These are phyloP conservation scores for Isotomurus palustris DNA, from an alignment of 2,888 invertebrate genomes.

Conservation along the genomic window DNA sequence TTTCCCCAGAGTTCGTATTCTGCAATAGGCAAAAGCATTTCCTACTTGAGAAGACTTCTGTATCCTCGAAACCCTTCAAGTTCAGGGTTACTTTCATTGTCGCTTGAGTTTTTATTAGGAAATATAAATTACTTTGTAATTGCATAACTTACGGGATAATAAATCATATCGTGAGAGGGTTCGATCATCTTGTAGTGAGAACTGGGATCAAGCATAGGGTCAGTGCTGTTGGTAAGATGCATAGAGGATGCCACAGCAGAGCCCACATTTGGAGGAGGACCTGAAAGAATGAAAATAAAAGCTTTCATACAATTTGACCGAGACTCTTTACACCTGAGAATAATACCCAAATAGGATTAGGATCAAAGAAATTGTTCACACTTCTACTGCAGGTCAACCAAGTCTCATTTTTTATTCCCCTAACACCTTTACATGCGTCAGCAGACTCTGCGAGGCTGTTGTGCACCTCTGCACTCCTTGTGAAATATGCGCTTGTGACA, in stretches of 20 bases:
- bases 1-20: constrained; percentile 60
- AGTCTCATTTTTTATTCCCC: constrained; percentile 2
- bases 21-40: constrained; percentile 47
- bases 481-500: too few relatives aligned
- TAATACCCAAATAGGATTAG: not conserved
- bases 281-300: constrained; percentile 49
- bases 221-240: constrained; percentile 70
- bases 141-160: constrained; percentile 71
- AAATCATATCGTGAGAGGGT: constrained; percentile 66
- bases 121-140: too few relatives aligned
- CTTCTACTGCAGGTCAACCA: constrained; percentile 2
- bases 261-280: constrained; percentile 60
- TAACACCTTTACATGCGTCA: too few relatives aligned
- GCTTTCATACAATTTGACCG: not conserved
- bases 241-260: constrained; percentile 72
- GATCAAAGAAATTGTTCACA: not conserved
- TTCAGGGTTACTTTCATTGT: too few relatives aligned
- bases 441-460: too few relatives aligned
- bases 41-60: too few relatives aligned
- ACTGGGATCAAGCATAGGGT: constrained; percentile 60
- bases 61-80: too few relatives aligned
- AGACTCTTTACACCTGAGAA: not conserved
- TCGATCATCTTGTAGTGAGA: constrained; percentile 66
- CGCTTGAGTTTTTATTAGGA: too few relatives aligned
- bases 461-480: too few relatives aligned